Percentiles rank a stretch among this genome's conserved stretches.
Evolutionary conservation across 2,113 vertebrate species (phyloP).

Genomic region (Donacobius atricapilla): DNA sequence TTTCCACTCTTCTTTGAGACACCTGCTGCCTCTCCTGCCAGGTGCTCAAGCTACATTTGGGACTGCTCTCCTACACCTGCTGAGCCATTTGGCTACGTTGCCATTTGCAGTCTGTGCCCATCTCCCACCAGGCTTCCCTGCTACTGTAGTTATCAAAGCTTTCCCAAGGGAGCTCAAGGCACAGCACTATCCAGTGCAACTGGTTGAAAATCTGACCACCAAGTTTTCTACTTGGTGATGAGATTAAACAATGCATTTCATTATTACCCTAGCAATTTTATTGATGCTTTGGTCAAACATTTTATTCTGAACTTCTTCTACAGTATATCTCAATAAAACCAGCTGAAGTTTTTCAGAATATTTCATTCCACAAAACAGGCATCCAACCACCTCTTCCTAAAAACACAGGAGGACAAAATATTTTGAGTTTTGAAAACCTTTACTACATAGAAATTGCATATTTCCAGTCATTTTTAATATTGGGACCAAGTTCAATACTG

Average conservation of each 20-base stretch:
- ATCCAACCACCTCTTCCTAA: neutral
- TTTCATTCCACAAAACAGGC: neutral
- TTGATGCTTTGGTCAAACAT: neutral
- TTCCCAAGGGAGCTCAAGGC: neutral
- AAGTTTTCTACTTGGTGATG: neutral
- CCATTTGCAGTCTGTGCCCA: neutral
- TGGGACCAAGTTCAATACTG: neutral
- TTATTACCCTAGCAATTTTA: neutral
- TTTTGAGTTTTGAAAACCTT: neutral
- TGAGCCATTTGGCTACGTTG: neutral
- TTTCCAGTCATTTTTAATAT: neutral
- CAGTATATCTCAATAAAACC: neutral
- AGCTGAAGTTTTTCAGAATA: neutral
- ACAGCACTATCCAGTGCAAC: neutral
- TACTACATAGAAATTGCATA: neutral
- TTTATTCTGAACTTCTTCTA: neutral
- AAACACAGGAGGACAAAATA: neutral
- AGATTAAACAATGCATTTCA: neutral
- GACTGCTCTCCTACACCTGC: neutral
- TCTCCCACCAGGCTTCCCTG: neutral
- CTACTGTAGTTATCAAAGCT: neutral
- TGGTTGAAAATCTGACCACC: neutral
- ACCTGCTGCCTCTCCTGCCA: neutral
- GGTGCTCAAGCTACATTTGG: neutral
- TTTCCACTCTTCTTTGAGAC: neutral